A percentile compares a stretch with the other conserved stretches of the same genome.
These are phyloP conservation scores for Urocynchramus pylzowi DNA, from an alignment of 2,113 vertebrate species.

Conservation along the genomic window DNA sequence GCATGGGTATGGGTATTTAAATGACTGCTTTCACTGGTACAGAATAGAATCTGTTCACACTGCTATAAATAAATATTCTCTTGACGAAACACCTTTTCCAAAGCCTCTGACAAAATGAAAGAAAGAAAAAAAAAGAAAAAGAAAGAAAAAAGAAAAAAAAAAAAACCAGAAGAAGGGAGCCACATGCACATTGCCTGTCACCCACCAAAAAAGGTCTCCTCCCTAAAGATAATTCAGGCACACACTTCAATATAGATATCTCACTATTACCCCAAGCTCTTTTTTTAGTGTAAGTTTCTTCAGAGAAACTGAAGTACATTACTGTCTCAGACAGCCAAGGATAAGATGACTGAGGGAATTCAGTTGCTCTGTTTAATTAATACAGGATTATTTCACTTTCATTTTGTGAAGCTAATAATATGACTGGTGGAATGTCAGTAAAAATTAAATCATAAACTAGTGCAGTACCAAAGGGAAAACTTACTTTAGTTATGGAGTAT, in stretches of 20 bases:
- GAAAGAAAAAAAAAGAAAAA: background rate
- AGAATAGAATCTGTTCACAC: conserved; percentile 30
- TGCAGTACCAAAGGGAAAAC: conserved; percentile 70
- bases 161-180: background rate
- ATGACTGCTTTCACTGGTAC: conserved; percentile 54
- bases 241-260: conserved; percentile 9
- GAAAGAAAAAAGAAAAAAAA: background rate
- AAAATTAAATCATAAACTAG: conserved; percentile 82
- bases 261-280: conserved; percentile 9
- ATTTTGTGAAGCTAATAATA: conserved; percentile 79
- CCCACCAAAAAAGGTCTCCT: conserved; percentile 23
- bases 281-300: conserved; percentile 45
- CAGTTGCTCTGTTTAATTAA: conserved; percentile 79
- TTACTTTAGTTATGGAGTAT: conserved; percentile 65
- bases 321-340: conserved; percentile 65
- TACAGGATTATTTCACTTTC: conserved; percentile 81
- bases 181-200: background rate
- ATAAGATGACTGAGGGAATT: conserved; percentile 73
- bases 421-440: conserved; percentile 75
- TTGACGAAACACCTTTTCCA: conserved; percentile 37
- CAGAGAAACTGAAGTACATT: conserved; percentile 36
- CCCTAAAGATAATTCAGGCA: conserved; percentile 18
- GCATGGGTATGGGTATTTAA: conserved; percentile 60
- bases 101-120: conserved; percentile 47
- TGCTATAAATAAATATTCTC: conserved; percentile 47